A percentile compares a stretch with the other conserved stretches of the same genome.
phyloP scores from a whole-genome alignment of 2,888 invertebrate genomes.

The Phalera bucephala region DNA sequence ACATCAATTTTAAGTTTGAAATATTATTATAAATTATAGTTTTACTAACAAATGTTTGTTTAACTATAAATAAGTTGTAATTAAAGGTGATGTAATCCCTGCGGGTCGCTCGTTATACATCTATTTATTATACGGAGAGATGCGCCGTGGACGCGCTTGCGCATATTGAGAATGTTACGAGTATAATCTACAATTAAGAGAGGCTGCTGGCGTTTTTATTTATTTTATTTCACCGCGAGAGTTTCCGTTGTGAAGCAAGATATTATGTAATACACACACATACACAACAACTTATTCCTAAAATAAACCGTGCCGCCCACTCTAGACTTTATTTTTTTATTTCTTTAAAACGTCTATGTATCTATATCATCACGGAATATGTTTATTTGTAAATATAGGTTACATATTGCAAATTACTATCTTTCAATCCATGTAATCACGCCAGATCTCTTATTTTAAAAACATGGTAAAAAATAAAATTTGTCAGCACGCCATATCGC shows the following conservation, averaged over 20 bases:
- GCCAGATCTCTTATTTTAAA: too few species aligned
- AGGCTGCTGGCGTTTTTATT: conserved; percentile 14
- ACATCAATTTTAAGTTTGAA: background rate
- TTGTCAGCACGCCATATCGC: too few species aligned
- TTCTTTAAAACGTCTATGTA: too few species aligned
- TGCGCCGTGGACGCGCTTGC: conserved; percentile 6
- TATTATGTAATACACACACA: too few species aligned
- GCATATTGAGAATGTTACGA: conserved; percentile 22
- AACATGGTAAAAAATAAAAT: too few species aligned
- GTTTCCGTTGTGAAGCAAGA: too few species aligned
- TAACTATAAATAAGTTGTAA: conserved; percentile 42
- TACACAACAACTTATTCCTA: too few species aligned
- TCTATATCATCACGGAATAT: too few species aligned
- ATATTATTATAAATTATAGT: background rate
- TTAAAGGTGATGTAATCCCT: conserved; percentile 39
- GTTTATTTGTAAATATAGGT: too few species aligned
- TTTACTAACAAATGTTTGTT: conserved; percentile 33
- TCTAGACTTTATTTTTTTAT: too few species aligned
- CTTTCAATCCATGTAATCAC: too few species aligned
- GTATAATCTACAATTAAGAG: conserved; percentile 20
- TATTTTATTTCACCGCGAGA: conserved; percentile 13
- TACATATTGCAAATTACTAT: too few species aligned
- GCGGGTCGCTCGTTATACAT: conserved; percentile 36
- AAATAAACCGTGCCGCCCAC: conserved; percentile 3
- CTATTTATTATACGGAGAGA: conserved; percentile 19